Evolutionary conservation across 2,113 vertebrate genomes (phyloP), one percentile per base, ranked within the genome.

Genomic region (Notiomystis cincta): DNA sequence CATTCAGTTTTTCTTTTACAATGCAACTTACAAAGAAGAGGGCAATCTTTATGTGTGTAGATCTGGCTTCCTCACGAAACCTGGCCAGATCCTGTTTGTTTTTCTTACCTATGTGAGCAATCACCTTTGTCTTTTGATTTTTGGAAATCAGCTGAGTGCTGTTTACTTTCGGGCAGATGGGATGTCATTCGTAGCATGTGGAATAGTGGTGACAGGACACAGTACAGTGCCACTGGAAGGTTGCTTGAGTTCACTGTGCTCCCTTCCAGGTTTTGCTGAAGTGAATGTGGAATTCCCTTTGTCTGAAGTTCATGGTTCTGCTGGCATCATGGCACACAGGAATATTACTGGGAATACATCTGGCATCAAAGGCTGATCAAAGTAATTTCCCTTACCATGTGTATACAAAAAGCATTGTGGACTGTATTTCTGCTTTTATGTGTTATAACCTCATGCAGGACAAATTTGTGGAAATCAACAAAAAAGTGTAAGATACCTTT

Each of bases 51-150:
- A 61, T 47, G 23, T 61, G 33, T 24, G 4, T 67, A 51, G 38
- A 37, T 51, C 23, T 78, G 54, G 3, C 33, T 42, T 22, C 25
- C 7, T 89, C 27, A 15, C 31, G 40, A 79, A 88, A 80, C 7
- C 21, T 57, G 33, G 12, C 28, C 42, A 80, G 44, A 73, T 80
- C 20, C 35, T 83, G 17, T 42, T 86, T 83, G 10, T 22, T 83
- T 81, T 78, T 66, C n/a, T 73, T 81, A 38, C 4, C 15, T 7
- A 6, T 47, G 67, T 70, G 13, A 89, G 23, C 69, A 45, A 15
- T 50, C 65, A 22, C 64, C 72, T 73, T 86, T 83, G 45, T 72
- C 50, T 72, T 88, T 40, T 30, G n/a, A 50, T 67, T 92, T 93
- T 86, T 60, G 62, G 45, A 47, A 92, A 40, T 89, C n/a, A 76